Conservation (phyloP, 2,797 vertebrate species). For the Pangasius larnaudii region DNA sequence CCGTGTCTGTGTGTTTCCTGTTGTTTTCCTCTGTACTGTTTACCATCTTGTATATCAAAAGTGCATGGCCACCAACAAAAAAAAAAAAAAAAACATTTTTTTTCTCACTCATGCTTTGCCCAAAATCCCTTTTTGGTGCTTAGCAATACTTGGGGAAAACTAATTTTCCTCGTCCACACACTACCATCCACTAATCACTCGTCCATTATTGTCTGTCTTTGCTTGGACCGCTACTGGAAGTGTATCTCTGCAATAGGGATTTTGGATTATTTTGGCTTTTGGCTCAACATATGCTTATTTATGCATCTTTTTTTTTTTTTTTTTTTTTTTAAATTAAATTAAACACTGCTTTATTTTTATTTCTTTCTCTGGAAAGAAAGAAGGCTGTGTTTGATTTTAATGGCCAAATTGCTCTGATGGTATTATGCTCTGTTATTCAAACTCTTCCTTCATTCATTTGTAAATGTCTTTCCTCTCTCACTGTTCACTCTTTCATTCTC, state of each 20-base stretch:
- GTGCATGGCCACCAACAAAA: slow-evolving; percentile 77
- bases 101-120: slow-evolving; percentile 40
- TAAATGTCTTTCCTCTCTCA: slow-evolving; percentile 17
- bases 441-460: slow-evolving; percentile 23
- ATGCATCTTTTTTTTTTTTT: no score
- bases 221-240: slow-evolving; percentile 54
- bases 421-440: background rate
- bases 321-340: slow-evolving; percentile 20
- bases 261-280: slow-evolving; percentile 33
- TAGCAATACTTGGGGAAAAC: slow-evolving; percentile 37
- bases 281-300: background rate
- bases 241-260: slow-evolving; percentile 40
- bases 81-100: slow-evolving; percentile 45
- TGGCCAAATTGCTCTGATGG: slow-evolving; percentile 15
- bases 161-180: slow-evolving; percentile 43
- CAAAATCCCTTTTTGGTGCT: slow-evolving; percentile 51
- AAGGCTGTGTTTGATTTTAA: slow-evolving; percentile 41
- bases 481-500: background rate
- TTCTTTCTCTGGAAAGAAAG: slow-evolving; percentile 33
- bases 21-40: slow-evolving; percentile 52
- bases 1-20: slow-evolving; percentile 82
- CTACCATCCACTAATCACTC: slow-evolving; percentile 70
- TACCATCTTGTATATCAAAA: slow-evolving; percentile 66
- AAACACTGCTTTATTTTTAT: slow-evolving; percentile 24
- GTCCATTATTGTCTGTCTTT: slow-evolving; percentile 76